phyloP scores from a whole-genome alignment of 92 coral and sea anemone species.

The Phenganax stokvisi region DNA sequence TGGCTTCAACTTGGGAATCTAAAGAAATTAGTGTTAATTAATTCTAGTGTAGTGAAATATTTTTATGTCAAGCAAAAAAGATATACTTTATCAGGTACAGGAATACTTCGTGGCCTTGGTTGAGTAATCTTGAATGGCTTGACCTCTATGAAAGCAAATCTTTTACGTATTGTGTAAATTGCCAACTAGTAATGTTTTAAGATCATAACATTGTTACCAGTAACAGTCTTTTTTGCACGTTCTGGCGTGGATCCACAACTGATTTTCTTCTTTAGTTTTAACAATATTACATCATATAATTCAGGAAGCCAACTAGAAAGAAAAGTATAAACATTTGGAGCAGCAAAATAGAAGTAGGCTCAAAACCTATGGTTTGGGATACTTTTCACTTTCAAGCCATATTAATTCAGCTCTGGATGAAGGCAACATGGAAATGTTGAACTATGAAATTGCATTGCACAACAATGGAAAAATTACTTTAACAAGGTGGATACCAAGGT shows the following conservation, averaged over 20 bases:
- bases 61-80: not conserved
- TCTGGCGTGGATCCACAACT: constrained; percentile 70
- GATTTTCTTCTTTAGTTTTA: constrained; percentile 69
- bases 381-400: not conserved
- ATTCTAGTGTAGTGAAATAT: not conserved
- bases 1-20: constrained; percentile 83
- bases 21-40: not conserved
- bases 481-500: constrained; percentile 70
- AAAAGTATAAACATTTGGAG: not conserved
- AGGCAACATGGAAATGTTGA: no score
- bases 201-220: constrained; percentile 52
- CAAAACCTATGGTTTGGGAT: not conserved
- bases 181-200: not conserved
- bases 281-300: constrained; percentile 63
- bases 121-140: constrained; percentile 90
- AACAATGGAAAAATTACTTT: constrained; percentile 44
- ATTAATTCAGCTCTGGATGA: no score
- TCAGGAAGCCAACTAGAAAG: constrained; percentile 90
- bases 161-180: no score
- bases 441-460: not conserved
- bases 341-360: no score
- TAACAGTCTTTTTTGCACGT: constrained; percentile 58
- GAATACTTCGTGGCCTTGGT: constrained; percentile 90
- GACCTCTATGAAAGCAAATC: constrained; percentile 48
- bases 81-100: constrained; percentile 83